Percentiles rank a stretch among this genome's conserved stretches.
These are phyloP conservation scores for Cladorhizidae sp. DNA, from an alignment of 37 sponge, comb jelly and placozoan genomes.

Conservation along the genomic window DNA sequence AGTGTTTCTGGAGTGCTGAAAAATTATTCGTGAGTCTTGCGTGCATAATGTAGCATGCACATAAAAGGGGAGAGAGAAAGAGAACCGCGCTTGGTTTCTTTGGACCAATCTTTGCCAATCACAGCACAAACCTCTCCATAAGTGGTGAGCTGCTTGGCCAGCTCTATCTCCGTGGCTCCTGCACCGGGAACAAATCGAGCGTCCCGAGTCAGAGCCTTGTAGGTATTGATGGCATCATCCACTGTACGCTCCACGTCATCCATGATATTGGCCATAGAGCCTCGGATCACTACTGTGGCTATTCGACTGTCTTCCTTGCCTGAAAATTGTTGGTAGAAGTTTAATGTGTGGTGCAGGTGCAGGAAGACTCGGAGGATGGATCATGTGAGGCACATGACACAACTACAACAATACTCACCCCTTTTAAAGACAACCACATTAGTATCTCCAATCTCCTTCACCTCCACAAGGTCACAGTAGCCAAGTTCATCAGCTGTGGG, in stretches of 20 bases:
- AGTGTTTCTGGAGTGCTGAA: too few species aligned
- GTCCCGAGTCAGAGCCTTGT: constrained; percentile 90
- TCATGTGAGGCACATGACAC: too few species aligned
- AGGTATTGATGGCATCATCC: constrained; percentile 96
- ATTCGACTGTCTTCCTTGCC: constrained; percentile 73
- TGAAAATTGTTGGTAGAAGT: background rate
- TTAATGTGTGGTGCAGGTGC: too few species aligned
- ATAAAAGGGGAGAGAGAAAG: too few species aligned
- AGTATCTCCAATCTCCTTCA: constrained; percentile 94
- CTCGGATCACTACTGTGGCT: constrained; percentile 90
- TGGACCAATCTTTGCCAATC: too few species aligned
- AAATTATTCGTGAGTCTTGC: background rate
- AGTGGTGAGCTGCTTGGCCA: constrained; percentile 87
- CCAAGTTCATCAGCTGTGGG: constrained; percentile 87
- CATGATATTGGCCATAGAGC: constrained; percentile 92
- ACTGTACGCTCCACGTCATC: constrained; percentile 95
- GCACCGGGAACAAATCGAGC: constrained; percentile 90
- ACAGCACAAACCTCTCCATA: constrained; percentile 80
- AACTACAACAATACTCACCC: constrained; percentile 40
- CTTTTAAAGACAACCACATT: constrained; percentile 87
- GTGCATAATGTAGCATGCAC: too few species aligned
- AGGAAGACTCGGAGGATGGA: too few species aligned
- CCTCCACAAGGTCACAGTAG: constrained; percentile 77
- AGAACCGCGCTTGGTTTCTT: too few species aligned
- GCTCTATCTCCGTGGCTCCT: constrained; percentile 95